Conservation (phyloP, 2,797 vertebrate species). For the Sparus aurata region DNA sequence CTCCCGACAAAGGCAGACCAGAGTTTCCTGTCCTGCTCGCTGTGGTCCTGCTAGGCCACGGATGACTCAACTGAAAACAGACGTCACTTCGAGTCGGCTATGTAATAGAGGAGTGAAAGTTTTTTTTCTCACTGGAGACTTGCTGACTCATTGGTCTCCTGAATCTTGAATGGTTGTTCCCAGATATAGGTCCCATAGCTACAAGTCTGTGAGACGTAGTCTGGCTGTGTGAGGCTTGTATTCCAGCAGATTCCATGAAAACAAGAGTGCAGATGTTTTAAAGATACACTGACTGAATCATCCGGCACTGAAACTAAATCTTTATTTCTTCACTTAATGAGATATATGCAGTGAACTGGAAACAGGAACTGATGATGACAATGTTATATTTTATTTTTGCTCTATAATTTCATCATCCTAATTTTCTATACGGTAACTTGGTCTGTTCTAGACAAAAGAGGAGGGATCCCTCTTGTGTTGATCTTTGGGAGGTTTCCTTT, state of each 20-base stretch:
- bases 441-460: too few species aligned
- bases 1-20: background rate
- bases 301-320: background rate
- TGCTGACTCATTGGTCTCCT: constrained; percentile 24
- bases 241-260: background rate
- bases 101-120: background rate
- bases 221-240: background rate
- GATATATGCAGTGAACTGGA: background rate
- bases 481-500: background rate
- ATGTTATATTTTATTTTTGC: background rate
- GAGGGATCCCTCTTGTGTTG: background rate
- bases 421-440: background rate
- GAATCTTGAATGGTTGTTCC: constrained; percentile 28
- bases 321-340: background rate
- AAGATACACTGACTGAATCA: constrained; percentile 9
- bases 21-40: background rate
- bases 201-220: background rate
- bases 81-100: background rate
- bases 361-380: background rate
- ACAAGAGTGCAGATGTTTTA: constrained; percentile 1
- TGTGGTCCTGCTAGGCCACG: background rate
- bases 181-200: background rate
- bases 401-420: background rate
- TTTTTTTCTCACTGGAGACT: background rate
- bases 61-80: constrained; percentile 19